Base-by-base conservation (phyloP, 1,140 invertebrate genomes). In the Drosophila auraria region DNA sequence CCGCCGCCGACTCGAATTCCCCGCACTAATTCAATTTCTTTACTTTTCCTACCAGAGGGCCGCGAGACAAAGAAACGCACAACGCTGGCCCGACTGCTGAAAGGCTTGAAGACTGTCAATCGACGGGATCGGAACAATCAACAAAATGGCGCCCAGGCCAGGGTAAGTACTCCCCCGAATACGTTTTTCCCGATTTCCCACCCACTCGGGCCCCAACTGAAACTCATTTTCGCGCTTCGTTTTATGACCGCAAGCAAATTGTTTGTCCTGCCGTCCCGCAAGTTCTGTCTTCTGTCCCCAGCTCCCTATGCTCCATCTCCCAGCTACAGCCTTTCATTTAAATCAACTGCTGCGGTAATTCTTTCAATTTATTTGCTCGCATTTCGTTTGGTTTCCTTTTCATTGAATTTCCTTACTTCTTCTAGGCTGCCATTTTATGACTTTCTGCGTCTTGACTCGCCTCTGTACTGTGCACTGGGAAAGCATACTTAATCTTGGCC, bases 101-200 rank as follows among this genome's bases (percentile, higher is more conserved):
- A 93, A 82, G 92, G 92, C 73, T 87, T 93, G 64, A 93, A 93
- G 80, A 93, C 92, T 82, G 92, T 93, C 77, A 93, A 93, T 93
- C 92, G 92, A 77, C 79, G 92, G 78, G 92, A 93, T 92, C 90
- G 92, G 71, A 93, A 83, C 82, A 87, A 92, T 86, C 91, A 93
- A 82, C 89, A 92, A 54, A 82, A 92, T 82, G 84, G 80, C 63
- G 84, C 92, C 47, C 92, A 93, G 79, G 90, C 91, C 36, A 91
- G 92, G 83, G 92, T 93, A 92, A 92, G 92, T 87, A 64, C 54
- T 54, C 40, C 14, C 58, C 40, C 47, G 33, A 30, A 51, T 25
- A 20, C 20, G 11, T 9, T 38, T 12, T 45, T 11, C 15, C 42
- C 38, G 25, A 59, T 40, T 61, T 47, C 70, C n/a, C 33, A 36